A percentile compares a stretch with the other conserved stretches of the same genome.
These are phyloP conservation scores for Forbesichthys agassizii DNA, from an alignment of 2,113 vertebrate species.

Conservation along the genomic window DNA sequence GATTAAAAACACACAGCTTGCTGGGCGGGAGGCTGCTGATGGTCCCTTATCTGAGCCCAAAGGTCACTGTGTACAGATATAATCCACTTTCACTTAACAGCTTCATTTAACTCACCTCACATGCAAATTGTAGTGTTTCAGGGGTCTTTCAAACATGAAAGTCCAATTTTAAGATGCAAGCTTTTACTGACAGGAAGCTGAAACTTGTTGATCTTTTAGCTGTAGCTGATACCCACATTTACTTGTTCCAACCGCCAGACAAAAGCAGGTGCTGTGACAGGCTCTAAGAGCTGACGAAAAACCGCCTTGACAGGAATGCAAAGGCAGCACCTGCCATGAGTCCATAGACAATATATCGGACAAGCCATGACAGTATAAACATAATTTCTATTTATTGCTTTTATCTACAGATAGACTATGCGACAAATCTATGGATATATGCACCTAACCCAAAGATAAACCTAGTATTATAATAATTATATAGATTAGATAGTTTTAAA, in stretches of 20 bases:
- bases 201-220: constrained; percentile 22
- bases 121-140: constrained; percentile 64
- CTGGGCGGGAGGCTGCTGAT: constrained; percentile 70
- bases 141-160: constrained; percentile 32
- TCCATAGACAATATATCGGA: no score
- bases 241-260: constrained; percentile 7
- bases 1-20: constrained; percentile 74
- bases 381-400: no score
- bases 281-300: constrained; percentile 8
- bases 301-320: neutral
- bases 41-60: constrained; percentile 70
- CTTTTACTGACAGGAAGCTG: constrained; percentile 18
- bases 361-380: no score
- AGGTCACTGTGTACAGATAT: constrained; percentile 75
- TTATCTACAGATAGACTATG: no score
- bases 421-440: no score
- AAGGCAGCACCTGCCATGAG: neutral
- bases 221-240: constrained; percentile 1
- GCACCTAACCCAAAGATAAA: no score
- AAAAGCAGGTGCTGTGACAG: neutral
- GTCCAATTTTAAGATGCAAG: neutral
- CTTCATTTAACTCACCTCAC: constrained; percentile 68
- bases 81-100: constrained; percentile 78
- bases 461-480: no score
- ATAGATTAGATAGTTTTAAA: no score